phyloP scores from a whole-genome alignment of 2,888 invertebrate genomes.

The Cerastis rubricosa region DNA sequence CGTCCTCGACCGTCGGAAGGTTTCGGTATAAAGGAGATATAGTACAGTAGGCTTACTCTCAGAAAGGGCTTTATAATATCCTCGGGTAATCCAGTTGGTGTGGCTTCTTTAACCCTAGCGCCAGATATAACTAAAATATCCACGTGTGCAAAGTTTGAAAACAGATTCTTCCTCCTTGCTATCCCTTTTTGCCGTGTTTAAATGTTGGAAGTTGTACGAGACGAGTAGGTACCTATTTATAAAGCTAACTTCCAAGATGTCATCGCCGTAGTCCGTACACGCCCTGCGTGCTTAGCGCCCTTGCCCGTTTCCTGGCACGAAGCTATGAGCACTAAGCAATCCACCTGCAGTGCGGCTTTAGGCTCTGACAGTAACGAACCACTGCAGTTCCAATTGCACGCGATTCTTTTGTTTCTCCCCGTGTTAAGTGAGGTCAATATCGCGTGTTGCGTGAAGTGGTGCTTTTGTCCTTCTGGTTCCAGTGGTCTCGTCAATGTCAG shows the following conservation, averaged over 20 bases:
- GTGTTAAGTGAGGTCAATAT: constrained; percentile 16
- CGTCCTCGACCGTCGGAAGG: constrained; percentile 33
- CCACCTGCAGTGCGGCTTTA: constrained; percentile 57
- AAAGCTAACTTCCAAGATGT: constrained; percentile 13
- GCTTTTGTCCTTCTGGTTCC: constrained; percentile 29
- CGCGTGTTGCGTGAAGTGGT: constrained; percentile 27
- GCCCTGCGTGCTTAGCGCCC: constrained; percentile 40
- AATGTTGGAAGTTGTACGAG: background rate
- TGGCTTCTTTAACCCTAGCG: background rate
- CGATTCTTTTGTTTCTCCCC: constrained; percentile 37
- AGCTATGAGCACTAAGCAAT: constrained; percentile 28
- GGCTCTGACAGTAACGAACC: constrained; percentile 48
- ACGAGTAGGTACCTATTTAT: constrained; percentile 5
- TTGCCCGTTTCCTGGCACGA: constrained; percentile 53
- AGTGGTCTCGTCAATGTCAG: constrained; percentile 49
- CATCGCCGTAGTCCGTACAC: background rate
- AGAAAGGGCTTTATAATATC: background rate
- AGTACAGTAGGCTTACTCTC: constrained; percentile 18
- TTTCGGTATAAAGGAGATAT: constrained; percentile 36
- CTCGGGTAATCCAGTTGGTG: background rate
- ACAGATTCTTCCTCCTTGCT: background rate
- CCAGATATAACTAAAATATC: background rate
- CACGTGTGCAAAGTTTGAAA: background rate
- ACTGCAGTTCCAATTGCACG: constrained; percentile 53
- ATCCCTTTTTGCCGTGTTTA: background rate